Evolutionary conservation across 2,113 vertebrate genomes (phyloP), one percentile per base, ranked within the genome.

Genomic region (Solea senegalensis): DNA sequence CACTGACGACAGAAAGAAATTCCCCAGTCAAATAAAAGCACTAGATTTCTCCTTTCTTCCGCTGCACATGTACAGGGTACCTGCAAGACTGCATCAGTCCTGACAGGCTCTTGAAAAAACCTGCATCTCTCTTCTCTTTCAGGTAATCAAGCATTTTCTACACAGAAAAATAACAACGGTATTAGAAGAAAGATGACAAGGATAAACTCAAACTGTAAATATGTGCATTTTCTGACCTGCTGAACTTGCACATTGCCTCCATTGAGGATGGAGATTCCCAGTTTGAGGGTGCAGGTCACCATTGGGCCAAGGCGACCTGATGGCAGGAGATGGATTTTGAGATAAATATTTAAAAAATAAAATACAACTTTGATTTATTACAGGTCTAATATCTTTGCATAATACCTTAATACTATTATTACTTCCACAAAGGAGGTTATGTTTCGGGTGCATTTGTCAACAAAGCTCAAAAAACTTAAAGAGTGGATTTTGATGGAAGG

Each of bases 61-160:
- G 7, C 6, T 1, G 53, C 10, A 41, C 1, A 27, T 14, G 52
- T 16, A 41, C 1, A 15, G 9, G 45, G 34, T 71, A 99, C 98
- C 98, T 99, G 96, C 98, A 99, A 40, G 96, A 98, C 83, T 96
- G 96, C 98, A 99, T 98, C 67, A 99, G 94, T 81, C 96, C 96
- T 83, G 97, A 97, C 64, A 99, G 95, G 87, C 96, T 96, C 87
- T 98, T 97, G 92, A 99, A 99, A 93, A 99, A 99, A 48, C 98
- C 96, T 80, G 93, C 96, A 89, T 99, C 98, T 88, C 95, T 95
- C 87, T 98, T 99, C 76, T 98, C 96, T 90, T 97, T 98, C 84
- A 99, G 87, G 82, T 99, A 99, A 91, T 97, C 94, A 73, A 99
- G 92, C 98, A 99, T 99, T 97, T 98, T 99, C 98, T 99, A 86